Conservation (phyloP, 2,113 vertebrate species). For the Calidris pygmaea region DNA sequence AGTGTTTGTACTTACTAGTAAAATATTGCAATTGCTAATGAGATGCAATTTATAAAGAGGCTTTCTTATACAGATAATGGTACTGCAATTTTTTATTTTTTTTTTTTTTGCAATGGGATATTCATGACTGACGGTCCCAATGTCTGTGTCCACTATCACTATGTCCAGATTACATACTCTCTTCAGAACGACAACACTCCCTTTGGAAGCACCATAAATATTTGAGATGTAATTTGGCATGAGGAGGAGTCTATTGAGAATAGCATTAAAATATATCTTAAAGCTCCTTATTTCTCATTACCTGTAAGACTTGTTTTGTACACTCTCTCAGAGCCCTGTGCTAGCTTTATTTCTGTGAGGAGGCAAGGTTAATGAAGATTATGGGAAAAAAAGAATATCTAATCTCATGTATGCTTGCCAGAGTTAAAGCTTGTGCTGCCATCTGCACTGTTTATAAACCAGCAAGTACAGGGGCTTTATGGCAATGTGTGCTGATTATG, state of each 20-base stretch:
- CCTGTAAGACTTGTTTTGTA: not conserved
- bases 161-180: accelerated
- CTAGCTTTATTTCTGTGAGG: not conserved
- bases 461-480: not conserved
- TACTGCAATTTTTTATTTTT: not conserved
- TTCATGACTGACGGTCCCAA: not conserved
- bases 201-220: not conserved
- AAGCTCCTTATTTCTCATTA: not conserved
- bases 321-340: not conserved
- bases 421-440: not conserved
- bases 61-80: not conserved
- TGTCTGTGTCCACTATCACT: not conserved
- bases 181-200: accelerated
- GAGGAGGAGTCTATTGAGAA: not conserved
- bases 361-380: not conserved
- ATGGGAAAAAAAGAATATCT: not conserved
- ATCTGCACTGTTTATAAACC: not conserved
- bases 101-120: not conserved
- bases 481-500: not conserved
- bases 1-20: not conserved
- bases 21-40: not conserved
- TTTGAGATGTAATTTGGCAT: not conserved
- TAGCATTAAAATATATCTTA: not conserved
- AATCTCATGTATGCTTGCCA: not conserved
- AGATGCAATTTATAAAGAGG: not conserved